These are phyloP conservation scores for Picathartes gymnocephalus DNA, from an alignment of 2,113 vertebrate species.

Conservation along the genomic window DNA sequence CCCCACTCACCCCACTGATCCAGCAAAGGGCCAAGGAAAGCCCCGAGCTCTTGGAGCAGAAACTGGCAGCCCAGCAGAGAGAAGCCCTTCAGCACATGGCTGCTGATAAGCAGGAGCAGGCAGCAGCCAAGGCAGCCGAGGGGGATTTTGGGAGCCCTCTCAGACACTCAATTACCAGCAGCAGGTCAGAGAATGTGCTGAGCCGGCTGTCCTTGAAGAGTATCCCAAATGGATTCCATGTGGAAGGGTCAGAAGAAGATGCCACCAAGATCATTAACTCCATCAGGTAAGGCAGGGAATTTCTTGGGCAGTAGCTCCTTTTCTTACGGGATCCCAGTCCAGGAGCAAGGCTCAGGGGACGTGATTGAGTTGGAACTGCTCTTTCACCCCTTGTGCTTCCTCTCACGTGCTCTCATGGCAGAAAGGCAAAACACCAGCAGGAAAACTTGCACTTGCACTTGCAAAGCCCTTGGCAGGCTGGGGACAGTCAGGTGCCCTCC, in stretches of 20 bases:
- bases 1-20: conserved; percentile 91
- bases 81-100: conserved; percentile 73
- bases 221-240: conserved; percentile 88
- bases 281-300: conserved; percentile 78
- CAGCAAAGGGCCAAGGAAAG: conserved; percentile 90
- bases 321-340: background rate
- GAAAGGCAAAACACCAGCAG: background rate
- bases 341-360: background rate
- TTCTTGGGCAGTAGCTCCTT: background rate
- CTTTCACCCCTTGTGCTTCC: background rate
- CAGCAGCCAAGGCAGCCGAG: conserved; percentile 35
- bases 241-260: conserved; percentile 71
- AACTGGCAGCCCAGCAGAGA: conserved; percentile 55
- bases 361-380: background rate
- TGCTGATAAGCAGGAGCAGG: conserved; percentile 74
- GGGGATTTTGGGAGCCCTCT: conserved; percentile 83
- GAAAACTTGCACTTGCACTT: background rate
- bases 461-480: background rate
- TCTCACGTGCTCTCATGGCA: background rate
- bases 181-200: conserved; percentile 91
- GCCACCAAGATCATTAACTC: conserved; percentile 82
- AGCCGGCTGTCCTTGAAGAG: conserved; percentile 81
- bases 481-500: background rate
- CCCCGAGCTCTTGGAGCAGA: conserved; percentile 81
- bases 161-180: conserved; percentile 88